Conservation (phyloP, 1,140 invertebrate genomes). For the Orius insidiosus region DNA sequence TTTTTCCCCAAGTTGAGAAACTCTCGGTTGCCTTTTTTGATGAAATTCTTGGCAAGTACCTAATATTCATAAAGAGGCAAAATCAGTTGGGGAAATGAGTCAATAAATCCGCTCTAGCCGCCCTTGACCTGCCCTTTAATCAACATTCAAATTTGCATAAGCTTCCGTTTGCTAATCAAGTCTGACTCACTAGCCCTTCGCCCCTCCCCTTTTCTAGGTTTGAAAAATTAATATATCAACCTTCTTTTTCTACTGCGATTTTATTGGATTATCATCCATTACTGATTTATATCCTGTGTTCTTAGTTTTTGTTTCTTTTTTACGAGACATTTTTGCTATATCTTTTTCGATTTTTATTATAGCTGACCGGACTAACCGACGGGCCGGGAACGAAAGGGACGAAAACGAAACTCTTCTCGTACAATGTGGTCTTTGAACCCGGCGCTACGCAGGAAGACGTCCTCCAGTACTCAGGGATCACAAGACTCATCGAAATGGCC, state of each 20-base stretch:
- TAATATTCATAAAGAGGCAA: too few relatives aligned
- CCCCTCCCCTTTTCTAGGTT: neutral
- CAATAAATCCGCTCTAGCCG: too few relatives aligned
- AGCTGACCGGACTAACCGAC: conserved; percentile 20
- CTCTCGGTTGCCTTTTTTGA: too few relatives aligned
- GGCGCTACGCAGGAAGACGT: conserved; percentile 58
- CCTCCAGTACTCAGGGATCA: conserved; percentile 46
- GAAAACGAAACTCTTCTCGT: conserved; percentile 63
- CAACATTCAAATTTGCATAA: too few relatives aligned
- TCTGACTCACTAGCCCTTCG: neutral
- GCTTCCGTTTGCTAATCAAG: neutral
- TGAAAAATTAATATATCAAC: neutral
- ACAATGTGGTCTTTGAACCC: conserved; percentile 78
- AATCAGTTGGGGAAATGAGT: neutral
- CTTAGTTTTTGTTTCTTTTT: too few relatives aligned
- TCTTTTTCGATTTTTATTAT: too few relatives aligned
- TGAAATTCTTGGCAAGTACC: too few relatives aligned
- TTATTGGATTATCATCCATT: too few relatives aligned
- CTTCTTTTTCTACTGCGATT: too few relatives aligned
- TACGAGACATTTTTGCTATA: too few relatives aligned
- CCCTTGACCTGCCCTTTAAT: neutral
- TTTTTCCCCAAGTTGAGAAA: too few relatives aligned
- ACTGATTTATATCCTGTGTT: too few relatives aligned
- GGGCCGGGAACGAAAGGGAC: conserved; percentile 27
- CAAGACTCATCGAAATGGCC: conserved; percentile 77